Evolutionary conservation across 30 jellyfish, hydroid and myxozoan genomes (phyloP).

Genomic region (Cassiopea andromeda): DNA sequence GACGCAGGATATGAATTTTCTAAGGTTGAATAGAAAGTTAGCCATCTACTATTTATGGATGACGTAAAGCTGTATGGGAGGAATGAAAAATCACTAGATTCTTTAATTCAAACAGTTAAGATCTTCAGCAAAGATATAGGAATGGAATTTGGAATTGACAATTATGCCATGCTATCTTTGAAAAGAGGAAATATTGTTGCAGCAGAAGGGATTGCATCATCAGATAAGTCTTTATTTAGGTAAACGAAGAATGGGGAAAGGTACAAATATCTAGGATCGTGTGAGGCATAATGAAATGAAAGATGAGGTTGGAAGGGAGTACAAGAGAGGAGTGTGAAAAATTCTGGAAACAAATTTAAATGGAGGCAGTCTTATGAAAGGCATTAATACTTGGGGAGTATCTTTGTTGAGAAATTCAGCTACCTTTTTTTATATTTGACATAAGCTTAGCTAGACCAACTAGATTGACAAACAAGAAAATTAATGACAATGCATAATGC

Average conservation of each 20-base stretch:
- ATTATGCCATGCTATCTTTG: conserved; percentile 10
- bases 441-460: neutral
- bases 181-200: conserved; percentile 29
- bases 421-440: conserved; percentile 40
- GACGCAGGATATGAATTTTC: conserved; percentile 22
- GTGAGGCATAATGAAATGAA: conserved; percentile 4
- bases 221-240: conserved; percentile 10
- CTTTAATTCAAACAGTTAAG: neutral
- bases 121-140: neutral
- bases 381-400: conserved; percentile 24
- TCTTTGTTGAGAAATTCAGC: conserved; percentile 30
- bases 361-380: neutral
- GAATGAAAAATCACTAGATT: neutral
- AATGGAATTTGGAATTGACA: conserved; percentile 31
- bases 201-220: conserved; percentile 14
- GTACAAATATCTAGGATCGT: conserved; percentile 28
- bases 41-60: conserved; percentile 14
- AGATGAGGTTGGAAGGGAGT: neutral
- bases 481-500: conserved; percentile 50
- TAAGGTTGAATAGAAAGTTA: conserved; percentile 1
- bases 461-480: conserved; percentile 37
- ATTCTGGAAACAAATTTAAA: neutral
- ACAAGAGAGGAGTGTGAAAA: neutral
- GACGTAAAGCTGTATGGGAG: neutral
- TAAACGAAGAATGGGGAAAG: conserved; percentile 6